Conservation (phyloP, 2,113 vertebrate genomes). For the Osmerus mordax region DNA sequence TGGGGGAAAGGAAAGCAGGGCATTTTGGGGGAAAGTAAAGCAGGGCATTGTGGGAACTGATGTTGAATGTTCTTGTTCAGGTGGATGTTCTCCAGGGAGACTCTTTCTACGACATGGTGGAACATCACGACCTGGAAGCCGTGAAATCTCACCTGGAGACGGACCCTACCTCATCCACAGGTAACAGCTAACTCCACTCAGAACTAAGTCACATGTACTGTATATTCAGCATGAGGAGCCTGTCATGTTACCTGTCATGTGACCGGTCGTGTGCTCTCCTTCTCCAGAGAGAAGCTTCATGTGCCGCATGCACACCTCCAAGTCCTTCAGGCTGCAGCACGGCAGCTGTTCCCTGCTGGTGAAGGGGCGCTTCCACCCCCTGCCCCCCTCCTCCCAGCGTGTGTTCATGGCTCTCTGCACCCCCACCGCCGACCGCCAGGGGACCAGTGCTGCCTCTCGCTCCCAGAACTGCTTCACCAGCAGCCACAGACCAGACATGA, state of each 20-base stretch:
- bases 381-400: neutral
- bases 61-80: conserved; percentile 37
- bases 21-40: too few relatives aligned
- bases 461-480: conserved; percentile 64
- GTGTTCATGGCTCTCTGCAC: conserved; percentile 79
- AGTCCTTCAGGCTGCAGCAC: conserved; percentile 63
- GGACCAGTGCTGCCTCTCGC: neutral
- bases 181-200: conserved; percentile 32
- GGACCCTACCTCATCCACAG: conserved; percentile 38
- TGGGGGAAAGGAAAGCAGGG: too few relatives aligned
- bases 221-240: neutral
- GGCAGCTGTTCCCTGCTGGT: conserved; percentile 67
- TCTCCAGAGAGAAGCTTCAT: conserved; percentile 73
- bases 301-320: conserved; percentile 74
- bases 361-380: conserved; percentile 56
- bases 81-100: conserved; percentile 71
- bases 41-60: conserved; percentile 4
- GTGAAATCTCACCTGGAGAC: conserved; percentile 50
- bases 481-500: conserved; percentile 76
- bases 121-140: conserved; percentile 41
- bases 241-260: too few relatives aligned
- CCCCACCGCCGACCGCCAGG: conserved; percentile 47
- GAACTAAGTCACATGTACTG: neutral
- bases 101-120: conserved; percentile 64
- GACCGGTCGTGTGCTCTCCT: neutral